Percentiles rank a stretch among this genome's conserved stretches.
Evolutionary conservation across 2,797 vertebrate genomes (phyloP).

Genomic region (Hemitrygon akajei): DNA sequence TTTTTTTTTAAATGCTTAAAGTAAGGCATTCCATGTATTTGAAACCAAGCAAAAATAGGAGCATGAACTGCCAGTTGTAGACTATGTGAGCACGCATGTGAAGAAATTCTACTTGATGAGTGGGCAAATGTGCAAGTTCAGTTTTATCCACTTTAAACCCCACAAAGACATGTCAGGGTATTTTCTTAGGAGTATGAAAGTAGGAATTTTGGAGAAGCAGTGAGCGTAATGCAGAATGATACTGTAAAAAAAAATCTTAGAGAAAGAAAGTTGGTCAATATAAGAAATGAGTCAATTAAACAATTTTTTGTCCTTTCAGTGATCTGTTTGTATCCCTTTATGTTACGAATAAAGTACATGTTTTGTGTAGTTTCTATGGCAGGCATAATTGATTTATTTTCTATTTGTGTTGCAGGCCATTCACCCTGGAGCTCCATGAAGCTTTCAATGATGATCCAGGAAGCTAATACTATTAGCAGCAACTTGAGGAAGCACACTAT

Average conservation of each 20-base stretch:
- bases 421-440: constrained; percentile 84
- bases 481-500: constrained; percentile 69
- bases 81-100: background rate
- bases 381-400: background rate
- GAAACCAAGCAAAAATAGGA: background rate
- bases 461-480: constrained; percentile 82
- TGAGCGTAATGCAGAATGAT: background rate
- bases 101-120: background rate
- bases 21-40: background rate
- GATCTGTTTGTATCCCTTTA: background rate
- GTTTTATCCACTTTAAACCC: background rate
- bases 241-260: background rate
- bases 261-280: background rate
- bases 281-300: too few relatives aligned
- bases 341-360: background rate
- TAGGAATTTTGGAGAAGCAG: background rate
- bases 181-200: background rate
- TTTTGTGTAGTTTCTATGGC: constrained; percentile 9
- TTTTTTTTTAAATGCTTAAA: too few relatives aligned
- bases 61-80: background rate
- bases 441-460: constrained; percentile 87
- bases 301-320: background rate
- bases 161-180: background rate
- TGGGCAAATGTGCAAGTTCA: background rate
- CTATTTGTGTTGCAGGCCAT: constrained; percentile 51